phyloP scores from a whole-genome alignment of 2,888 invertebrate genomes.

The Siphlonurus alternatus region DNA sequence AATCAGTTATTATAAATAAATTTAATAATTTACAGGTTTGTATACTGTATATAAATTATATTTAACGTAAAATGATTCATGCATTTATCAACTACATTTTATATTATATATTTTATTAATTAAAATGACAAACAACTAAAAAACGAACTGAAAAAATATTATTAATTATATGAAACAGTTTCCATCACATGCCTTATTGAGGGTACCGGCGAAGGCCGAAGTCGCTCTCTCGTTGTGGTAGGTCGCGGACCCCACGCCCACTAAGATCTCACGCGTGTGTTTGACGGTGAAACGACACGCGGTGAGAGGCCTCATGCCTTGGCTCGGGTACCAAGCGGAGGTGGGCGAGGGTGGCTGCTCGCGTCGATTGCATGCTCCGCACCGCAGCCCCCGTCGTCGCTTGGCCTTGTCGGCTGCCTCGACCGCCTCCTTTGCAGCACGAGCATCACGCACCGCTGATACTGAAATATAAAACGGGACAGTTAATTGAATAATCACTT shows the following conservation, averaged over 20 bases:
- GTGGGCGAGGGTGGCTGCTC: neutral
- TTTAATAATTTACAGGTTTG: no score
- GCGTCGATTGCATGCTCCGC: neutral
- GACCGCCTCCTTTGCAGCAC: neutral
- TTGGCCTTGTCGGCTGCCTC: neutral
- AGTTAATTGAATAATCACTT: no score
- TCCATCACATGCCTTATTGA: constrained; percentile 2
- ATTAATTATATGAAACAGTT: no score
- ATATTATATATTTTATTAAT: no score
- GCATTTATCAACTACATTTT: no score
- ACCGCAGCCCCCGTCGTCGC: neutral
- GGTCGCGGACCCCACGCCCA: neutral
- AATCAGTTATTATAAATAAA: no score
- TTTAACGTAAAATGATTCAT: no score
- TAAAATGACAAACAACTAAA: no score
- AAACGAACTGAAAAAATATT: no score
- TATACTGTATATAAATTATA: no score
- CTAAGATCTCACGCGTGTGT: neutral
- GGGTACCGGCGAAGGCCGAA: neutral
- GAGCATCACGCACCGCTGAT: neutral
- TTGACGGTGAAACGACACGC: constrained; percentile 1
- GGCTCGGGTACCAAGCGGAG: neutral
- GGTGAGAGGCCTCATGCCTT: neutral
- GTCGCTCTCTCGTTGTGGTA: neutral
- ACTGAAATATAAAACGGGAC: no score